phyloP scores from a whole-genome alignment of 2,797 vertebrate genomes.

The Chelon labrosus region DNA sequence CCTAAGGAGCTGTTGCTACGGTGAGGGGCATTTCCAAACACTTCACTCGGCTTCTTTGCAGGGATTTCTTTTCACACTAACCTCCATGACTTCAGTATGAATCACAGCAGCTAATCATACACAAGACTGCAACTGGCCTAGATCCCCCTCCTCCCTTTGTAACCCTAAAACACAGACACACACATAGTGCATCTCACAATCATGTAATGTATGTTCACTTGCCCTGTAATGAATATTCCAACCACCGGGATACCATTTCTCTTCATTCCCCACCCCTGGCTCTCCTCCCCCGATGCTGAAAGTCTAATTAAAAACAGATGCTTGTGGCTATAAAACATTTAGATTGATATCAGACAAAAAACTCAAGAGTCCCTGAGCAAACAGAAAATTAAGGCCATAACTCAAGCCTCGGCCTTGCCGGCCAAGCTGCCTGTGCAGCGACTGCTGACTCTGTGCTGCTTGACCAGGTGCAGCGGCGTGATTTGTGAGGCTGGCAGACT shows the following conservation, averaged over 20 bases:
- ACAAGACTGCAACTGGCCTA: conserved; percentile 4
- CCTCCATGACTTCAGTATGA: conserved; percentile 1
- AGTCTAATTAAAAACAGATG: conserved; percentile 69
- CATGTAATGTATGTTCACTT: conserved; percentile 25
- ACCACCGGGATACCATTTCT: conserved; percentile 41
- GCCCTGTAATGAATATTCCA: conserved; percentile 32
- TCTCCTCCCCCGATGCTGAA: conserved; percentile 41
- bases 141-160: background rate
- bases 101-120: conserved; percentile 29
- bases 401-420: conserved; percentile 67
- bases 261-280: conserved; percentile 17
- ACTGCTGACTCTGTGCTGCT: conserved; percentile 59
- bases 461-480: conserved; percentile 48
- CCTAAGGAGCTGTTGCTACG: conserved; percentile 97
- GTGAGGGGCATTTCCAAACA: conserved; percentile 82
- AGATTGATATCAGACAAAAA: conserved; percentile 62
- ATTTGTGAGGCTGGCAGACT: conserved; percentile 64
- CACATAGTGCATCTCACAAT: conserved; percentile 10
- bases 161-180: conserved; percentile 11
- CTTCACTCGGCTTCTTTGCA: conserved; percentile 15
- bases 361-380: conserved; percentile 48
- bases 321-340: conserved; percentile 67
- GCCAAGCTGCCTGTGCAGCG: conserved; percentile 37
- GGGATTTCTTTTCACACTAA: background rate
- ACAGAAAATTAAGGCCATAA: conserved; percentile 76